Percentiles rank a stretch among this genome's conserved stretches.
Evolutionary conservation across 1,140 invertebrate genomes (phyloP).

Genomic region (Sweltsa coloradensis): DNA sequence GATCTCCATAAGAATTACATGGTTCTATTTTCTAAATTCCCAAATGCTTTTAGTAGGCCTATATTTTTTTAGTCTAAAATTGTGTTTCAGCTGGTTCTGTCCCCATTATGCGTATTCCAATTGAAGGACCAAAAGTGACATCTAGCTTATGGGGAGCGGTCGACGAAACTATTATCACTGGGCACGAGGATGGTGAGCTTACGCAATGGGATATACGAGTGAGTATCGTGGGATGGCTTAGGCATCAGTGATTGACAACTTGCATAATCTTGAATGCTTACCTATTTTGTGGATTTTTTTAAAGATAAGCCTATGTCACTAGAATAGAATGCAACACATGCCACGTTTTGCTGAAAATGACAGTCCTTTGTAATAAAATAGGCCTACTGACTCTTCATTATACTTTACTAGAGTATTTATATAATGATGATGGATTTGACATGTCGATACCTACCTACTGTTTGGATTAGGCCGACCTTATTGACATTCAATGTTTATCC

Average conservation of each 20-base stretch:
- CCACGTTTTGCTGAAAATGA: slow-evolving; percentile 3
- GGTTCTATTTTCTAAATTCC: too few species aligned
- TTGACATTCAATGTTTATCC: too few species aligned
- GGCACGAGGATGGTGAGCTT: slow-evolving; percentile 88
- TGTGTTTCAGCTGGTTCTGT: too few species aligned
- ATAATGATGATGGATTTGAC: too few species aligned
- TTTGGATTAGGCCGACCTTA: too few species aligned
- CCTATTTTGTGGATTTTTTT: slow-evolving; percentile 6
- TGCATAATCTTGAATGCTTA: background rate
- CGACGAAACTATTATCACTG: slow-evolving; percentile 85
- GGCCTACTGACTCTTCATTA: too few species aligned
- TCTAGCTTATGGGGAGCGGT: slow-evolving; percentile 85
- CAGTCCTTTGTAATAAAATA: too few species aligned
- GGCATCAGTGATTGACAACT: slow-evolving; percentile 1
- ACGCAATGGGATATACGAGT: slow-evolving; percentile 84
- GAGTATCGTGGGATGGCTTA: slow-evolving; percentile 26
- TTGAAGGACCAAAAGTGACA: slow-evolving; percentile 70
- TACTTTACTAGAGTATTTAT: too few species aligned
- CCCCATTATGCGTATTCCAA: slow-evolving; percentile 47
- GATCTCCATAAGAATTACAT: too few species aligned
- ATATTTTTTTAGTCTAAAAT: too few species aligned
- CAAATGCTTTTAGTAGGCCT: too few species aligned
- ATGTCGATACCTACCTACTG: too few species aligned
- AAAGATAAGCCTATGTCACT: slow-evolving; percentile 7
- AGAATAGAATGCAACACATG: background rate